Base-by-base conservation (phyloP, 1,140 invertebrate genomes). In the Pseudomyrmex concolor region DNA sequence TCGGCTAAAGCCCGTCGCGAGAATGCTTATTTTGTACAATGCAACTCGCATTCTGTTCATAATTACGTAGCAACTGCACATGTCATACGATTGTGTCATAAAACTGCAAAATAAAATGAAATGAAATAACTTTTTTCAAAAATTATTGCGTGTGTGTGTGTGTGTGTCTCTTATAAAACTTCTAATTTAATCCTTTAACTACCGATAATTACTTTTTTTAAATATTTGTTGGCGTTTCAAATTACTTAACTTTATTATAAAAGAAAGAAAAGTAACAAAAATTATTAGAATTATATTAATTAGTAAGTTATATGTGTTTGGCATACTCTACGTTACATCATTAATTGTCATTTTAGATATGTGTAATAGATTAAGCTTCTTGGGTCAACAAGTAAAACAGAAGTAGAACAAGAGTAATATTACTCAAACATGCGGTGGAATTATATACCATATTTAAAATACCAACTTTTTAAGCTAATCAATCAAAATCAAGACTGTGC, bases 391-490 rank as follows among this genome's bases (percentile, higher is more conserved):
- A 76, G 25, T 66, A 25, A 17, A 66, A 64, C n/a, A 12, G 25
- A 25, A 76, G 22, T 34, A 34, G 34, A 5, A 34, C 34, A 34
- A 5, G 34, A 34, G 22, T 66, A 64, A 76, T 50, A 76, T 66
- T 64, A 43, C 9, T 74, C 57, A 22, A n/a, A 48, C 55, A 34
- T 34, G 34, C 0, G 43, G 9, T 17, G 22, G 51, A 34, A 50
- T 64, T 51, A 64, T 22, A 51, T 1, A 13, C 0, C n/a, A 51
- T 34, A 17, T 50, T 74, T 74, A 34, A 74, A 17, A 50, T 15
- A 64, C 34, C 45, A 12, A 66, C 51, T 76, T 76, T 76, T 76
- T 15, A 51, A 22, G 12, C n/a, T 34, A 76, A 66, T 76, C 17
- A 73, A 73, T 64, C 59, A 66, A 66, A 17, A 8, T 43, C 15